Evolutionary conservation across 2,113 vertebrate species (phyloP).

Genomic region (Euleptes europaea): DNA sequence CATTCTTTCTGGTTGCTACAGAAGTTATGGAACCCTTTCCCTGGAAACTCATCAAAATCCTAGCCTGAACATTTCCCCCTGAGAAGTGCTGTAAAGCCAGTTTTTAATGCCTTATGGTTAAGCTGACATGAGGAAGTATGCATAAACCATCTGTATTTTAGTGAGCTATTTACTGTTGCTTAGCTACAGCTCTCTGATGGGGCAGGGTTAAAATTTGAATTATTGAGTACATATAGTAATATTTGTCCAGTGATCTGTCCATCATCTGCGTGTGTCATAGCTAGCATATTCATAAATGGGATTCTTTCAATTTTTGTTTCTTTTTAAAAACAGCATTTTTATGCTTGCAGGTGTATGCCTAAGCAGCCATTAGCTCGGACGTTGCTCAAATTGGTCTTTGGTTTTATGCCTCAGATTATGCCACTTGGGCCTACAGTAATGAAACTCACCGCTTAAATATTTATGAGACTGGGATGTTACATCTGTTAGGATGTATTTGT

Average conservation of each 20-base stretch:
- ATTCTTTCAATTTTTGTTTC: constrained; percentile 7
- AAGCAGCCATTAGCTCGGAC: too few relatives aligned
- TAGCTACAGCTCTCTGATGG: background rate
- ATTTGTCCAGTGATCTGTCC: background rate
- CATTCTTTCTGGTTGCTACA: background rate
- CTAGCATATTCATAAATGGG: background rate
- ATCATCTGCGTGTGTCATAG: background rate
- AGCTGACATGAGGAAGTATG: background rate
- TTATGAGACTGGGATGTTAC: constrained; percentile 55
- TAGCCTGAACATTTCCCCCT: too few relatives aligned
- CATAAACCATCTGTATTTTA: background rate
- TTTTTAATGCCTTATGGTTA: background rate
- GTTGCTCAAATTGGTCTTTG: constrained; percentile 1
- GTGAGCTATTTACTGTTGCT: background rate
- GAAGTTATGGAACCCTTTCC: background rate
- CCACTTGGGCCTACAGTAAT: constrained; percentile 30
- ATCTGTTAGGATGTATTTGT: constrained; percentile 43
- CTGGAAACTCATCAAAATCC: background rate
- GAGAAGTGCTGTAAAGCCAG: background rate
- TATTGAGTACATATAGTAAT: background rate
- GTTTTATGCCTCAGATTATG: constrained; percentile 27
- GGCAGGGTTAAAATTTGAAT: background rate
- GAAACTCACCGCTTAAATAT: constrained; percentile 56
- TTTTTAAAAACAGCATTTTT: background rate
- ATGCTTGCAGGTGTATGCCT: background rate